Base-by-base conservation (phyloP, 2,888 invertebrate genomes). In the Amiota communis region DNA sequence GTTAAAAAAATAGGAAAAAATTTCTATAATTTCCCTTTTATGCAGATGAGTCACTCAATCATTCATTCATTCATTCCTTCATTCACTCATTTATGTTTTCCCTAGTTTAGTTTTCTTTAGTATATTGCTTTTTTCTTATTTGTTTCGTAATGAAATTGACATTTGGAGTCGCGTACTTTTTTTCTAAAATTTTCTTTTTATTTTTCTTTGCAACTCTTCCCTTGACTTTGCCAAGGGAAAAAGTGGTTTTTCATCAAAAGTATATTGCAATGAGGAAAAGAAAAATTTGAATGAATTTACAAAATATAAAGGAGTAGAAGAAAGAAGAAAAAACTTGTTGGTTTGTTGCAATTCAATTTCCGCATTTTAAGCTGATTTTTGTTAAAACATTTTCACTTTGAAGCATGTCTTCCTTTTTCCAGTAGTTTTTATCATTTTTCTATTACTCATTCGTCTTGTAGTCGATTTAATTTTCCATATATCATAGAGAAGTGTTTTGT, bases 141-240 rank as follows among this genome's bases (percentile, higher is more conserved):
- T 74, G 65, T 75, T 77, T 74, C 75, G 80, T 83, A 83, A 83
- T 83, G 84, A 83, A 83, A 84, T 84, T 83, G 83, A 83, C 84
- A 84, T 83, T 81, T 84, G 79, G 79, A 79, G 77, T 78, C 84
- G 81, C 81, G 84, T 80, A 53, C 13, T 68, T 84, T 36, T 6
- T 83, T 77, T 81, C 78, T 79, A 76, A 79, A 17, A 51, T 69
- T 63, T 61, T 57, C 46, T 48, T 61, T 46, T n/a, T 51, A 68
- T 70, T 51, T 61, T 71, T 36, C 72, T 71, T 46, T 75, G 47
- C 51, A n/a, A 20, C 13, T 59, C 17, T 59, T 59, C 53, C 57
- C 72, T 78, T 73, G 79, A 80, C 80, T 71, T 57, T 57, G 48
- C 15, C 47, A 64, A 64, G 61, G 56, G 67, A 51, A 61, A 63